Evolutionary conservation across 2,113 vertebrate genomes (phyloP), one percentile per base, ranked within the genome.

Genomic region (Pangasianodon hypophthalmus): DNA sequence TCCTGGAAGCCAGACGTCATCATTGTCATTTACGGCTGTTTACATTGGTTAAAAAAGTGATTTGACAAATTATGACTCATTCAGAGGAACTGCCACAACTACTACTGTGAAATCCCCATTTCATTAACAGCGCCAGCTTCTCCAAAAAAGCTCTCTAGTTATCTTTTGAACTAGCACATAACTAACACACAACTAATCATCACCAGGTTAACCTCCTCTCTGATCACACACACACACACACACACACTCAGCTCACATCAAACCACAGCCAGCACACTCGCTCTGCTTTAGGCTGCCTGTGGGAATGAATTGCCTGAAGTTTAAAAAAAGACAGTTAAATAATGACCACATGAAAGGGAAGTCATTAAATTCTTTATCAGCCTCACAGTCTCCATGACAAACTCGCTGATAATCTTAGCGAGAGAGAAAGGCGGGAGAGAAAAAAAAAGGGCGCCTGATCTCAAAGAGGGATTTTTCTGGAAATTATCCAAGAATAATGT

Each of bases 401-500:
- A 93, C 86, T 84, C 87, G 4, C 88, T 80, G 56, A 88, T 84
- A 87, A 91, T 91, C 90, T 89, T 77, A 85, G 54, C 48, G 86
- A 89, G 84, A 67, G 54, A 50, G 24, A 4, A 73, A 90, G 64
- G 46, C 58, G 75, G 58, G 24, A 71, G n/a, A 73, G n/a, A 29
- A 21, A 29, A 50, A 56, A 48, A 50, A 77, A 44, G 26, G 91
- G 90, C 92, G 91, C 94, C 91, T 94, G 95, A 95, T 92, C 94
- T 96, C 93, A 93, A 95, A 94, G 95, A 94, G 92, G 92, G 93
- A 93, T 92, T 90, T 92, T 95, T 95, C 94, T 96, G 95, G 95
- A 96, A 95, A 94, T 95, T 94, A 94, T 95, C 95, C 95, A 95
- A 95, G 95, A 96, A 96, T 95, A 95, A 96, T 95, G 95, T 93